A percentile compares a stretch with the other conserved stretches of the same genome.
Conservation (phyloP, 2,888 invertebrate species). For the Chrysolina oricalcia region DNA sequence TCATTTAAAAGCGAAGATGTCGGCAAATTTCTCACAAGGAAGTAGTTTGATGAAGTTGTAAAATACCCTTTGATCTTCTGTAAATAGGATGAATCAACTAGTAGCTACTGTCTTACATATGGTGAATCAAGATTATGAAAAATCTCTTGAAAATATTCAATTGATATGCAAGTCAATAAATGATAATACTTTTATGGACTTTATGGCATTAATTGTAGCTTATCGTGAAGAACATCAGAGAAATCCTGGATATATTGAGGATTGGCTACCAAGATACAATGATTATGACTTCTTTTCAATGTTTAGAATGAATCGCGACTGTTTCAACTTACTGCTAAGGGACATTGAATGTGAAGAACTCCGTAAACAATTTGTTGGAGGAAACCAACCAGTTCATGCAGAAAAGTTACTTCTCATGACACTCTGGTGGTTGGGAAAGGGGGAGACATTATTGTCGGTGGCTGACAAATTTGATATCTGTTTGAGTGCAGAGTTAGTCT, state of each 20-base stretch:
- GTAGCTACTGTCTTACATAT: no score
- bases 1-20: no score
- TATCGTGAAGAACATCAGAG: background rate
- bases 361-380: background rate
- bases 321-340: constrained; percentile 13
- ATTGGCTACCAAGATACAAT: background rate
- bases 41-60: no score
- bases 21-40: no score
- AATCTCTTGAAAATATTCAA: no score
- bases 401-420: no score
- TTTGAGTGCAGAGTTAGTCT: background rate
- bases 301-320: constrained; percentile 8
- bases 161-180: no score
- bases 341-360: background rate
- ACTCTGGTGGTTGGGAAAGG: constrained; percentile 29
- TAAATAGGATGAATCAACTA: no score
- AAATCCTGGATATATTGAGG: background rate
- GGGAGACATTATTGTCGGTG: constrained; percentile 10
- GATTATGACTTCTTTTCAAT: constrained; percentile 5
- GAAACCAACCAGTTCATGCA: constrained; percentile 6
- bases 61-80: no score
- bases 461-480: constrained; percentile 14
- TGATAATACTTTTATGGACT: no score
- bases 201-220: background rate
- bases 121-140: no score